Evolutionary conservation across 2,797 vertebrate genomes (phyloP).

Genomic region (Macropus fuliginosus): DNA sequence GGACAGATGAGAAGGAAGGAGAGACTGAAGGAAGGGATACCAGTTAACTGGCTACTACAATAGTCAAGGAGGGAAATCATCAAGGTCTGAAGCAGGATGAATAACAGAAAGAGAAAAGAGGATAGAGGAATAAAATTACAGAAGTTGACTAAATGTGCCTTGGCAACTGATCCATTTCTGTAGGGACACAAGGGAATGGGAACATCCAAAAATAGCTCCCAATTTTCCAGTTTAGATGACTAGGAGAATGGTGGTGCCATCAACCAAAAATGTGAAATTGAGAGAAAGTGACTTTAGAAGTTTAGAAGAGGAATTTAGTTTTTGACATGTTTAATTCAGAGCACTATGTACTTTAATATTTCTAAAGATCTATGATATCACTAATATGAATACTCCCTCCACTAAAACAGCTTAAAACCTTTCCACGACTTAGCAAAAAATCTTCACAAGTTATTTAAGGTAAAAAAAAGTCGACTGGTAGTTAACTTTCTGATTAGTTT

Average conservation of each 20-base stretch:
- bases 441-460: not conserved
- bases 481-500: not conserved
- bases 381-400: not conserved
- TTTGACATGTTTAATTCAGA: not conserved
- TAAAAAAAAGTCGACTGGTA: not conserved
- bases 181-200: not conserved
- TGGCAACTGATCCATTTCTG: not conserved
- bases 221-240: not conserved
- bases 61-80: not conserved
- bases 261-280: not conserved
- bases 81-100: not conserved
- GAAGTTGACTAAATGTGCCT: not conserved
- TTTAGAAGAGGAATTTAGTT: not conserved
- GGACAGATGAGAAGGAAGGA: not conserved
- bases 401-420: not conserved
- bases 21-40: not conserved
- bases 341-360: not conserved
- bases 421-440: not conserved
- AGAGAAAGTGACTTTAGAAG: not conserved
- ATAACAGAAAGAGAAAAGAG: not conserved
- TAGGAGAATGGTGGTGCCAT: not conserved
- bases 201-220: not conserved
- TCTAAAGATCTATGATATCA: not conserved
- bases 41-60: not conserved
- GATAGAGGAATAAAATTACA: not conserved